A percentile compares a stretch with the other conserved stretches of the same genome.
Evolutionary conservation across 2,888 invertebrate genomes (phyloP).

Genomic region (Clepsis dumicolana): DNA sequence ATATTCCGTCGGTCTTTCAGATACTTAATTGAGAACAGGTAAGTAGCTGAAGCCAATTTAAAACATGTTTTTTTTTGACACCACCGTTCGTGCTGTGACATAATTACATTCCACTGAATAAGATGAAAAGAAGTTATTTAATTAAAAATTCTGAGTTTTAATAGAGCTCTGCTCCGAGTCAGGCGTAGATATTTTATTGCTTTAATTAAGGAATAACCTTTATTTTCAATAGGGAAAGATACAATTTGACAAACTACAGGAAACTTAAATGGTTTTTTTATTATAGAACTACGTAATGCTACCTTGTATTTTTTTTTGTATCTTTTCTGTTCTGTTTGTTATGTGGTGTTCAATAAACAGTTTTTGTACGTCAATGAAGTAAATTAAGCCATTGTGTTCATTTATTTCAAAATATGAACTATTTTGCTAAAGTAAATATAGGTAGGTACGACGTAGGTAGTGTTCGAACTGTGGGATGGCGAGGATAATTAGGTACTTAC

Average conservation of each 20-base stretch:
- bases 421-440: too few species aligned
- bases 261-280: too few species aligned
- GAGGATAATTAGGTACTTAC: too few species aligned
- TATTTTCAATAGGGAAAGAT: neutral
- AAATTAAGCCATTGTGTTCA: neutral
- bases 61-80: slow-evolving; percentile 6
- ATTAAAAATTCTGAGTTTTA: slow-evolving; percentile 25
- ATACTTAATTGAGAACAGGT: neutral
- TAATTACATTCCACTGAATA: slow-evolving; percentile 33
- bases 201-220: slow-evolving; percentile 5
- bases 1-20: neutral
- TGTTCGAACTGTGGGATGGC: too few species aligned
- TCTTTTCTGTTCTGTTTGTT: too few species aligned
- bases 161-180: slow-evolving; percentile 11
- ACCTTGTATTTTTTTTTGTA: too few species aligned
- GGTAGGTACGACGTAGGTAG: too few species aligned
- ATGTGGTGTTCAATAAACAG: too few species aligned
- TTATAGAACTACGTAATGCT: too few species aligned
- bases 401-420: neutral
- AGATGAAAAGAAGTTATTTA: slow-evolving; percentile 37
- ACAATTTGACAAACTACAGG: neutral
- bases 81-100: slow-evolving; percentile 6
- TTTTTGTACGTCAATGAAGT: neutral
- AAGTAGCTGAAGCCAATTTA: slow-evolving; percentile 6
- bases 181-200: slow-evolving; percentile 14